Percentiles rank a stretch among this genome's conserved stretches.
These are phyloP conservation scores for Caracal caracal DNA, from an alignment of 2,113 vertebrate species.

Conservation along the genomic window DNA sequence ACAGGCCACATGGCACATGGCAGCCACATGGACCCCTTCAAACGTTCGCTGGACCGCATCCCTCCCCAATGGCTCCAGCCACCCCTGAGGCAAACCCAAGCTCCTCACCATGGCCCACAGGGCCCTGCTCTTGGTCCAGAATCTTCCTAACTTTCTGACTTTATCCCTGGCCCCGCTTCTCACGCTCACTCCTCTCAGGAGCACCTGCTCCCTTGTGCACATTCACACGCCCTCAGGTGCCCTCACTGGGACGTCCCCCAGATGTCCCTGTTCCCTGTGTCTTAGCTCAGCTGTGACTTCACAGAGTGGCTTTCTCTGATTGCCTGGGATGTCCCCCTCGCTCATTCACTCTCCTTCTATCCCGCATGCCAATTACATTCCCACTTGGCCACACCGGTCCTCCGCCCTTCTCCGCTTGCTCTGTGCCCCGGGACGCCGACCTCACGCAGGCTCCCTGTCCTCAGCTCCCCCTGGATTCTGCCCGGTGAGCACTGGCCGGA, in stretches of 20 bases:
- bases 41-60: neutral
- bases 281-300: neutral
- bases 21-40: neutral
- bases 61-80: neutral
- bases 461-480: neutral
- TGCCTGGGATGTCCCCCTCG: no score
- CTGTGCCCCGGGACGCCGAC: neutral
- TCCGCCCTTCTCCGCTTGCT: neutral
- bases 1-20: neutral
- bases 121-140: neutral
- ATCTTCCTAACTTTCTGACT: neutral
- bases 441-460: neutral
- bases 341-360: no score
- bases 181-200: neutral
- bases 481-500: rapidly evolving
- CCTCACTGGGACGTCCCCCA: neutral
- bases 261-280: rapidly evolving
- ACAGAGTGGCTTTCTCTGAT: neutral
- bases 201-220: neutral
- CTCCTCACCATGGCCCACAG: neutral
- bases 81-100: neutral
- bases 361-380: rapidly evolving
- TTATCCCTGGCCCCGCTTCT: rapidly evolving
- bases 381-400: neutral
- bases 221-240: rapidly evolving